Evolutionary conservation across 2,888 invertebrate genomes (phyloP).

Genomic region (Pollenia griseotomentosa): DNA sequence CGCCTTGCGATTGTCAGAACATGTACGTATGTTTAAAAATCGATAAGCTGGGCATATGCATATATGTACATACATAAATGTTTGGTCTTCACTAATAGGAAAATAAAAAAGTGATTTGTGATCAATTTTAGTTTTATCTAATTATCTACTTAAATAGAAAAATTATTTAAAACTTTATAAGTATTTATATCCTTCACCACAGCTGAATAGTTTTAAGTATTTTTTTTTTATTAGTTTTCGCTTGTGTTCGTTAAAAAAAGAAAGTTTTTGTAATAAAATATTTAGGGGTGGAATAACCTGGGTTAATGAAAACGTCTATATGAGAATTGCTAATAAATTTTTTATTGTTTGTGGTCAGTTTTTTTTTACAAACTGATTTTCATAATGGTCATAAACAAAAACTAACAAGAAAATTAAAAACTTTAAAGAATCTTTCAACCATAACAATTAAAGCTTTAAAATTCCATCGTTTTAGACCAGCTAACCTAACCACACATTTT

Average conservation of each 20-base stretch:
- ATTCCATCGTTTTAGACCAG: neutral
- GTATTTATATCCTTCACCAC: neutral
- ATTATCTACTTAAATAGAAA: too few species aligned
- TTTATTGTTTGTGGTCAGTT: constrained; percentile 46
- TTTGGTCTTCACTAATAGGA: too few species aligned
- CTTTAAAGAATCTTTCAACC: constrained; percentile 39
- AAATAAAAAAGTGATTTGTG: too few species aligned
- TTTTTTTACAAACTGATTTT: constrained; percentile 1
- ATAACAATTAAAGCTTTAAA: constrained; percentile 25
- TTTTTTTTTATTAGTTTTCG: too few species aligned
- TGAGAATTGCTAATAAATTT: constrained; percentile 4
- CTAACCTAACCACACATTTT: neutral
- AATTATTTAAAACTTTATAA: neutral
- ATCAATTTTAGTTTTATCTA: too few species aligned
- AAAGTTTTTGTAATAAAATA: neutral
- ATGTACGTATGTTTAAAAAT: too few species aligned
- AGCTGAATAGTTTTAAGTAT: too few species aligned
- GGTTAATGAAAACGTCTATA: neutral
- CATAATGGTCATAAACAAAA: constrained; percentile 6
- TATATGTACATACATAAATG: too few species aligned
- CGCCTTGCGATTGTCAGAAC: too few species aligned
- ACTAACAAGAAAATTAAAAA: constrained; percentile 24
- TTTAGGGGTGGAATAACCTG: constrained; percentile 24
- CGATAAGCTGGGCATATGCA: too few species aligned
- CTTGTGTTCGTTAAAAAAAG: neutral